A percentile compares a stretch with the other conserved stretches of the same genome.
phyloP scores from a whole-genome alignment of 2,113 vertebrate species.

The Oncorhynchus clarkii region DNA sequence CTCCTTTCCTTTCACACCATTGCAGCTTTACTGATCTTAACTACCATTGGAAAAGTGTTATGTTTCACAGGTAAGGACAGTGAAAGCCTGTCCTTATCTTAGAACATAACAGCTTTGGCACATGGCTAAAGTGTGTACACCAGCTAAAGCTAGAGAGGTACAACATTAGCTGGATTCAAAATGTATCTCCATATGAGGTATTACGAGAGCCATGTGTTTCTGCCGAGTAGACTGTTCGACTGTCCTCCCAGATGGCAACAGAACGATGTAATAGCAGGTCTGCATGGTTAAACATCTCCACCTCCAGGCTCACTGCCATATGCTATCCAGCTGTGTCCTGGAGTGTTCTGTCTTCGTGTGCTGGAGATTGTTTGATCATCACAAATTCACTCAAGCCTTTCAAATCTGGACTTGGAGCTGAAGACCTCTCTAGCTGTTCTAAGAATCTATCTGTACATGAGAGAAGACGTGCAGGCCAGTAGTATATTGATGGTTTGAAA shows the following conservation, averaged over 20 bases:
- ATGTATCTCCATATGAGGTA: too few relatives aligned
- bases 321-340: slow-evolving; percentile 25
- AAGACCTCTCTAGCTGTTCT: neutral
- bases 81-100: too few relatives aligned
- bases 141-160: too few relatives aligned
- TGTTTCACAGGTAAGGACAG: too few relatives aligned
- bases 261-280: slow-evolving; percentile 26
- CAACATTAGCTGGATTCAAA: too few relatives aligned
- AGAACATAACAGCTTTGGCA: too few relatives aligned
- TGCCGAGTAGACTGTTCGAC: slow-evolving; percentile 54
- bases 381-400: neutral
- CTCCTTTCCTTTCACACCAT: neutral
- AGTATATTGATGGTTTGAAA: too few relatives aligned
- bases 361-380: neutral
- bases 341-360: slow-evolving; percentile 7
- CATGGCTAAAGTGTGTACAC: too few relatives aligned
- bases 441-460: too few relatives aligned
- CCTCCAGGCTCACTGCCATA: slow-evolving; percentile 39
- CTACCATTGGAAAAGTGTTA: too few relatives aligned
- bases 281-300: slow-evolving; percentile 14
- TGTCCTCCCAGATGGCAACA: slow-evolving; percentile 31
- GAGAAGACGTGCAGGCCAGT: too few relatives aligned
- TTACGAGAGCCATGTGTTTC: slow-evolving; percentile 19
- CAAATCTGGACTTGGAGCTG: neutral
- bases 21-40: too few relatives aligned